A percentile compares a stretch with the other conserved stretches of the same genome.
Evolutionary conservation across 2,888 invertebrate genomes (phyloP).

Genomic region (Zaprionus lineosus): DNA sequence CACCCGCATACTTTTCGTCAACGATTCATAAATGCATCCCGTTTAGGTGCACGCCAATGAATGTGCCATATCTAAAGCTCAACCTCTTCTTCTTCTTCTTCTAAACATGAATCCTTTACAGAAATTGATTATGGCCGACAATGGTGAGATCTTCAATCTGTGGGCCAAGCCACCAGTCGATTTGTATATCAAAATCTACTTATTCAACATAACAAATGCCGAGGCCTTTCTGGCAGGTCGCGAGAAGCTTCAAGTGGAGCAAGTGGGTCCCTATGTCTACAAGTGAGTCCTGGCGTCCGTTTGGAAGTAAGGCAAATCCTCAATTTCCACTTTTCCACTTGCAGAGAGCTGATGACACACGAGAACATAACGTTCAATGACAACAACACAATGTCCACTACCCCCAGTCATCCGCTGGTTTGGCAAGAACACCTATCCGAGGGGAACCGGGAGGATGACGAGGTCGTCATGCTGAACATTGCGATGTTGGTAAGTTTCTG

Average conservation of each 20-base stretch:
- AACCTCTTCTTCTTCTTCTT: not conserved
- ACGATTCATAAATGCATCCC: conserved; percentile 23
- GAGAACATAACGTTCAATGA: conserved; percentile 88
- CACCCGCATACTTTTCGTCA: conserved; percentile 1
- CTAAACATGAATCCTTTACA: conserved; percentile 79
- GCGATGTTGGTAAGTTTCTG: conserved; percentile 93
- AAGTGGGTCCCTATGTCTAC: conserved; percentile 95
- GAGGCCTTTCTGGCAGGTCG: conserved; percentile 90
- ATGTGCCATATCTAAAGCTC: conserved; percentile 9
- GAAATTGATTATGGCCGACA: conserved; percentile 89
- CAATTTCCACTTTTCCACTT: too few species aligned
- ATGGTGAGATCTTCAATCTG: conserved; percentile 92
- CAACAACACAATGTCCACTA: conserved; percentile 88
- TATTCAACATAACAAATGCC: conserved; percentile 93
- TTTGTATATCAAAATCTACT: conserved; percentile 89
- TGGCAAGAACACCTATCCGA: conserved; percentile 91
- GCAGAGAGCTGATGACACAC: conserved; percentile 89
- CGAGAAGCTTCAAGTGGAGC: conserved; percentile 87
- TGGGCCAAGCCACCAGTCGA: conserved; percentile 92
- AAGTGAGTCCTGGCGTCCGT: conserved; percentile 90
- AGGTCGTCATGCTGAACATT: conserved; percentile 90
- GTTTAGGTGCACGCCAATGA: conserved; percentile 39
- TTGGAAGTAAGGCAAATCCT: too few species aligned
- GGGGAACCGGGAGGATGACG: conserved; percentile 89
- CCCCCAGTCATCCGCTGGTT: conserved; percentile 88